Evolutionary conservation across 37 sponge, comb jelly and placozoan species (phyloP), one percentile per base, ranked within the genome.

Genomic region (Oopsacas minuta): DNA sequence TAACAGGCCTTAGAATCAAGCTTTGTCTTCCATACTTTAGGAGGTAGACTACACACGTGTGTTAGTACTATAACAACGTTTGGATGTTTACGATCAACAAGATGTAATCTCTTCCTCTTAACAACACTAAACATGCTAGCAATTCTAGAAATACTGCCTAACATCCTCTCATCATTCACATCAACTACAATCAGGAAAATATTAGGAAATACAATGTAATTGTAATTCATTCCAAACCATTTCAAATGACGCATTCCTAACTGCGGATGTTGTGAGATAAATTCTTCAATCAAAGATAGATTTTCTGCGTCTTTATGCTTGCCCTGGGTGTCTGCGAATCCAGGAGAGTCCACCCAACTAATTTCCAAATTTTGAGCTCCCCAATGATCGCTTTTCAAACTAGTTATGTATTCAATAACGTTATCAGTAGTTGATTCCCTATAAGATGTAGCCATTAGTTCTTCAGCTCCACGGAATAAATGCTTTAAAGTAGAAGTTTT

Each of bases 91-190:
- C 75, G 7, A 34, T 61, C 75, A 12, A 61, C 28, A 3, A 61
- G 30, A 34, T 61, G 75, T 5, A 61, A n/a, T 61, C 30, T 61
- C 75, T 61, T 61, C 28, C 28, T 61, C 75, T 61, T 3, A 25
- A 61, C 1, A 25, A 61, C 28, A 10, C 30, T 61, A 12, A 61
- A 61, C 75, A 61, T 61, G 30, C 75, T 61, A 12, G 75, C 75
- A 61, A 61, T 34, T 61, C 75, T 3, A 5, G 75, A 61, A 7
- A 32, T 12, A 34, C 1, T 32, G 28, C 75, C 75, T 25, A 61
- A n/a, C 75, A 61, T 3, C 28, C 75, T 61, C 75, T 61, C 75
- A 34, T 61, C 75, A 61, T 61, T 61, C 75, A 61, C 75, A n/a
- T 61, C 75, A 25, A 61, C 30, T 34, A 61, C 75, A 25, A 61